phyloP scores from a whole-genome alignment of 1,140 invertebrate genomes.

The Phocides pigmalion region DNA sequence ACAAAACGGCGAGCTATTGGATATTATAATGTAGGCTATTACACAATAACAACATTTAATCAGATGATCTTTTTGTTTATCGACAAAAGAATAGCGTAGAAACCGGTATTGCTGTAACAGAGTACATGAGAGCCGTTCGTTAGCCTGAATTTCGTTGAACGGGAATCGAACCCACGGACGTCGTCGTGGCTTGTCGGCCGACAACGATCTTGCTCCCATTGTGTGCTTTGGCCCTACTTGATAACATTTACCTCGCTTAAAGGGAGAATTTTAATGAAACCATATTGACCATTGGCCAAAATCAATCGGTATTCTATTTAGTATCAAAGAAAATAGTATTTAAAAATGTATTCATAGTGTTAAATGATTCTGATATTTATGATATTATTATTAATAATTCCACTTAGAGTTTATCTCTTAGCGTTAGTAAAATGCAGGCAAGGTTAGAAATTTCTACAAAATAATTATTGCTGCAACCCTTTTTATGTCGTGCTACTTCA shows the following conservation, averaged over 20 bases:
- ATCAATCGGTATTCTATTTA: background rate
- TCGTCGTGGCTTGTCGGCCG: conserved; percentile 52
- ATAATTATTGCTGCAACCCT: no score
- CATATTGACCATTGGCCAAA: conserved; percentile 28
- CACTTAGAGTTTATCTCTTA: no score
- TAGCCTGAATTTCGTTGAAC: conserved; percentile 63
- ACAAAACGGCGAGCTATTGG: conserved; percentile 11
- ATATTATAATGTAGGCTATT: conserved; percentile 26
- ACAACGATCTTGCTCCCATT: conserved; percentile 72
- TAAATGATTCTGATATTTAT: background rate
- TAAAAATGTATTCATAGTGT: background rate
- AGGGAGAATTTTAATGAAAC: conserved; percentile 61
- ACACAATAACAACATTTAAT: conserved; percentile 33
- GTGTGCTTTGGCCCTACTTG: conserved; percentile 57
- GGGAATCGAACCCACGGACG: conserved; percentile 58
- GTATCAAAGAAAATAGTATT: background rate
- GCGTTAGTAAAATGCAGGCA: no score
- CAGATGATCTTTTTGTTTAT: conserved; percentile 33
- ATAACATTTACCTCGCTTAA: conserved; percentile 61
- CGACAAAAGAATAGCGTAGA: conserved; percentile 43
- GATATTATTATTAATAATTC: no score
- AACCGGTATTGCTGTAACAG: conserved; percentile 53
- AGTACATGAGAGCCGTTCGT: conserved; percentile 51
- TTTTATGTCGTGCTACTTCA: no score
- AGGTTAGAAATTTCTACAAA: no score